Conservation (phyloP, 2,797 vertebrate genomes). For the Danio jaintianensis region DNA sequence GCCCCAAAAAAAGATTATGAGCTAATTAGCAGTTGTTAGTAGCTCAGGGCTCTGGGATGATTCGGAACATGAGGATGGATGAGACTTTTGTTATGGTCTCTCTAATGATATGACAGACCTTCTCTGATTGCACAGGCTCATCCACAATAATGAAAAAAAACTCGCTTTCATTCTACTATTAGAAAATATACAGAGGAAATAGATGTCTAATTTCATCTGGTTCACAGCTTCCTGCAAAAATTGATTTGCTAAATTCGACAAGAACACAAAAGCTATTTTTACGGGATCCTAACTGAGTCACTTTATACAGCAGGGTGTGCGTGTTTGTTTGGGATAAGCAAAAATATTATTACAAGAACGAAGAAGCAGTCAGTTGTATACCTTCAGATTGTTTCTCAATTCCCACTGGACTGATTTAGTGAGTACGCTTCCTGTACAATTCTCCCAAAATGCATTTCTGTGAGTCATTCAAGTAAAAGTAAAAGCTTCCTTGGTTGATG, state of each 20-base stretch:
- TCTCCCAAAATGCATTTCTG: slow-evolving; percentile 5
- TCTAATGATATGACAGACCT: slow-evolving; percentile 39
- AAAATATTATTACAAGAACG: slow-evolving; percentile 62
- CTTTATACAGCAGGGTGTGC: slow-evolving; percentile 50
- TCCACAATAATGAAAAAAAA: slow-evolving; percentile 1
- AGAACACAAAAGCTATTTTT: slow-evolving; percentile 41
- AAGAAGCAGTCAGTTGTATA: slow-evolving; percentile 30
- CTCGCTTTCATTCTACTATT: not conserved
- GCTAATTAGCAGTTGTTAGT: slow-evolving; percentile 59
- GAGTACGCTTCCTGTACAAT: not conserved
- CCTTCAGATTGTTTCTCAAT: not conserved
- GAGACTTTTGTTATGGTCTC: slow-evolving; percentile 37
- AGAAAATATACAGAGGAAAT: slow-evolving; percentile 14
- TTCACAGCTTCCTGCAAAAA: slow-evolving; percentile 36
- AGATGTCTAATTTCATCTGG: slow-evolving; percentile 53
- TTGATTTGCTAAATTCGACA: slow-evolving; percentile 45
- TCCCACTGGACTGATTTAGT: not conserved
- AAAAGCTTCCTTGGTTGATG: not conserved
- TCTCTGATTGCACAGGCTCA: slow-evolving; percentile 5
- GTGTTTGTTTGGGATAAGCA: slow-evolving; percentile 57
- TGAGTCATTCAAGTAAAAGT: slow-evolving; percentile 11
- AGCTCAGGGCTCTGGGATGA: slow-evolving; percentile 26
- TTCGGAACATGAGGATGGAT: slow-evolving; percentile 21
- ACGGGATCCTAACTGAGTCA: slow-evolving; percentile 14
- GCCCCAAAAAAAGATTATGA: slow-evolving; percentile 39